phyloP scores from a whole-genome alignment of 2,888 invertebrate genomes.

The Neria commutata region DNA sequence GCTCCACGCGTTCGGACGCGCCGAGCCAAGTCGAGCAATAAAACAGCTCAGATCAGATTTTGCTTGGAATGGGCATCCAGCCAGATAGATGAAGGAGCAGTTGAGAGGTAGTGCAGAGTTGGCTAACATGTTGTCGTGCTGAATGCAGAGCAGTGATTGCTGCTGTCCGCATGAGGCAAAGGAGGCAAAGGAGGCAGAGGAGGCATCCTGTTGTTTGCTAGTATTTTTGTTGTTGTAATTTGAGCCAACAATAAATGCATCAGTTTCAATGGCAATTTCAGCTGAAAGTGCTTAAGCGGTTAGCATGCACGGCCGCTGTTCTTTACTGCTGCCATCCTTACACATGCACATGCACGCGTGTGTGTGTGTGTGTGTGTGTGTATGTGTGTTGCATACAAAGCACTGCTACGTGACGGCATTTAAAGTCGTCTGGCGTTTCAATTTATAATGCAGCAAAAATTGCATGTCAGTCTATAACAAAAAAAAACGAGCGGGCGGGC shows the following conservation, averaged over 20 bases:
- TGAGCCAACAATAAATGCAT: constrained; percentile 29
- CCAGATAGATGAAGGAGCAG: neutral
- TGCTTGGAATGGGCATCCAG: constrained; percentile 20
- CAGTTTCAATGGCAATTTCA: constrained; percentile 29
- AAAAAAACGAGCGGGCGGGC: too few species aligned
- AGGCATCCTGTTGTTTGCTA: constrained; percentile 28
- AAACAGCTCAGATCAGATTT: constrained; percentile 26
- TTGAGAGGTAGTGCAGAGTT: neutral
- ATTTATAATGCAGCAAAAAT: constrained; percentile 22
- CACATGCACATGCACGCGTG: too few species aligned
- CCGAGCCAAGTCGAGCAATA: constrained; percentile 8
- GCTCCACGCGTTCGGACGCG: neutral
- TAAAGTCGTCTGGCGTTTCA: constrained; percentile 28
- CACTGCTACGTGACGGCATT: constrained; percentile 13
- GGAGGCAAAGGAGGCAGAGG: constrained; percentile 9
- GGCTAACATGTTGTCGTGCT: constrained; percentile 1
- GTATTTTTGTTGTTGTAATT: too few species aligned
- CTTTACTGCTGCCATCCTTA: too few species aligned
- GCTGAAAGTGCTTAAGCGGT: too few species aligned
- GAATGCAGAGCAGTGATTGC: constrained; percentile 10
- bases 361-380: too few species aligned
- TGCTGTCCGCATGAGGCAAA: constrained; percentile 2
- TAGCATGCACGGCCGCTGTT: too few species aligned
- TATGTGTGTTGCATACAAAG: neutral
- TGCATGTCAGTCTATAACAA: constrained; percentile 17